Evolutionary conservation across 2,797 vertebrate genomes (phyloP).

Genomic region (Rhinichthys osculus): DNA sequence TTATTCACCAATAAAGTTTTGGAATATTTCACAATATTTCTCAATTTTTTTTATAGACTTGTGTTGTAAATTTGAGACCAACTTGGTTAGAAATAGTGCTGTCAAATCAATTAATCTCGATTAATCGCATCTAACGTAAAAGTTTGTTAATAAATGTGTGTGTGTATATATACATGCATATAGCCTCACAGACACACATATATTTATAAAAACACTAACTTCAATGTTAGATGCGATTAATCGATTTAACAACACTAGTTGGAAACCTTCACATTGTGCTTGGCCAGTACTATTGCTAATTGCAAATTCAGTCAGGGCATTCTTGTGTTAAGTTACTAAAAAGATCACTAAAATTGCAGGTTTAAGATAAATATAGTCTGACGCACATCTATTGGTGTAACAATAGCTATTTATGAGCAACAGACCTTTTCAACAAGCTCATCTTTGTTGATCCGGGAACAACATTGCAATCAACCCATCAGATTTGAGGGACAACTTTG

Average conservation of each 20-base stretch:
- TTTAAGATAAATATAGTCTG: not conserved
- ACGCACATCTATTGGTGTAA: not conserved
- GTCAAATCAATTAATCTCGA: too few species aligned
- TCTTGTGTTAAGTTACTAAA: not conserved
- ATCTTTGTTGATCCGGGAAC: not conserved
- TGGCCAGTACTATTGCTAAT: not conserved
- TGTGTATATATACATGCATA: too few species aligned
- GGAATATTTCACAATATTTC: not conserved
- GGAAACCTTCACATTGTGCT: not conserved
- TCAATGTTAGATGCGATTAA: not conserved
- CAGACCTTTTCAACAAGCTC: not conserved
- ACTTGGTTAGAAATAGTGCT: not conserved
- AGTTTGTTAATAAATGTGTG: too few species aligned
- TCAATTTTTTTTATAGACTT: not conserved
- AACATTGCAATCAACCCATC: not conserved
- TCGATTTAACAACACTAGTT: not conserved
- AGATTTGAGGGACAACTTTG: not conserved
- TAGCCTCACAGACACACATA: too few species aligned
- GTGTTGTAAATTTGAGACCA: not conserved
- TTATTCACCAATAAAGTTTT: not conserved
- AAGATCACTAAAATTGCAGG: not conserved
- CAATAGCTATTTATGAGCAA: not conserved
- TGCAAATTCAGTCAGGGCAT: not conserved
- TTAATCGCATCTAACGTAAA: too few species aligned
- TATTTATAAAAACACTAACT: too few species aligned